A percentile compares a stretch with the other conserved stretches of the same genome.
phyloP scores from a whole-genome alignment of 2,888 invertebrate genomes.

The Microctonus aethiopoides region DNA sequence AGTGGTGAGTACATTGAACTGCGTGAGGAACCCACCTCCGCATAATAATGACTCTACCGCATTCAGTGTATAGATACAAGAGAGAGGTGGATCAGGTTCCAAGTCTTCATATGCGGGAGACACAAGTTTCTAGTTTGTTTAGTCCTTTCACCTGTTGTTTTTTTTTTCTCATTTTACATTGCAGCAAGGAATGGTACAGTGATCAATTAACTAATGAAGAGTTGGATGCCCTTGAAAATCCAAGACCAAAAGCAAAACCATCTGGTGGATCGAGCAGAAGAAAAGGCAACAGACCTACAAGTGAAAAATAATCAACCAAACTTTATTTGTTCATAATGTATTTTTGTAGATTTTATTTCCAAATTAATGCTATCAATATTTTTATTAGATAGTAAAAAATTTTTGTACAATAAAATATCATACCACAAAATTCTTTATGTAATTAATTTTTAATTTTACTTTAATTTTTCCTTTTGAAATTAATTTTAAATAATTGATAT shows the following conservation, averaged over 20 bases:
- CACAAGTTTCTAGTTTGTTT: neutral
- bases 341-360: neutral
- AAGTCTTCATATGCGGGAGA: neutral
- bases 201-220: slow-evolving; percentile 84
- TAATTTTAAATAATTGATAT: too few species aligned
- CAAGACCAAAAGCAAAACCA: slow-evolving; percentile 75
- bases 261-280: slow-evolving; percentile 69
- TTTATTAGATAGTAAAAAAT: slow-evolving; percentile 34
- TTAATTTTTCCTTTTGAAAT: too few species aligned
- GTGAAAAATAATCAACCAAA: slow-evolving; percentile 44
- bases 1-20: neutral
- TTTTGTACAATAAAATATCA: slow-evolving; percentile 35
- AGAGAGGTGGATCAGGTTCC: neutral
- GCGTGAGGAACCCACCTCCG: neutral
- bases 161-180: slow-evolving; percentile 49
- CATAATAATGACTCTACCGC: neutral
- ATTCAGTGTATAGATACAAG: neutral
- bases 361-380: neutral
- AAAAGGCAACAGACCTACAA: slow-evolving; percentile 65
- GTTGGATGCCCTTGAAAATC: slow-evolving; percentile 82
- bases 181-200: slow-evolving; percentile 91
- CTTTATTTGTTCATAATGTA: neutral
- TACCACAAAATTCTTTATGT: neutral
- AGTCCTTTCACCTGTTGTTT: slow-evolving; percentile 25
- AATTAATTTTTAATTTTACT: too few species aligned